Conservation (phyloP, 2,888 invertebrate genomes). For the Ramazzottius varieornatus region DNA sequence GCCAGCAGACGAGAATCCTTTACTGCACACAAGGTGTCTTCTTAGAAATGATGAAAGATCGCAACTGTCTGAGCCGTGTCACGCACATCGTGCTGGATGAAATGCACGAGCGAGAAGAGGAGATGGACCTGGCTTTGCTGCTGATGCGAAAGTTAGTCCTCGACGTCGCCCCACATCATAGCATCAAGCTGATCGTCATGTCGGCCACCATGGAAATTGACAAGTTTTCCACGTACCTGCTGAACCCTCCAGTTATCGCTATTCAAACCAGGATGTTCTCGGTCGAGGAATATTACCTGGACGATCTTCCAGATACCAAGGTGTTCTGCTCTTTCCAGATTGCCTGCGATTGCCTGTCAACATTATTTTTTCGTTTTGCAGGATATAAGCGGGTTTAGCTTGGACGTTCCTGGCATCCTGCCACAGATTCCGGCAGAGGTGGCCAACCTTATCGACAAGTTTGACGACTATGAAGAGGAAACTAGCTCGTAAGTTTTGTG, state of each 20-base stretch:
- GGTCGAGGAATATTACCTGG: conserved; percentile 20
- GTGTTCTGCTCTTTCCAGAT: conserved; percentile 9
- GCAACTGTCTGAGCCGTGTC: conserved; percentile 12
- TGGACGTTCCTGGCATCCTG: background rate
- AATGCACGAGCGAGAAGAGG: conserved; percentile 21
- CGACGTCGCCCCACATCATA: background rate
- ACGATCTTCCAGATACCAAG: conserved; percentile 17
- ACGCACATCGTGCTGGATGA: background rate
- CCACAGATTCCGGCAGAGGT: background rate
- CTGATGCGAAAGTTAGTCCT: conserved; percentile 18
- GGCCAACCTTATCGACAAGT: background rate
- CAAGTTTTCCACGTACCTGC: conserved; percentile 20
- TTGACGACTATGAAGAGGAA: background rate
- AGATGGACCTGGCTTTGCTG: conserved; percentile 21
- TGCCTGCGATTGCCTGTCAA: background rate
- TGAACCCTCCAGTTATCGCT: conserved; percentile 19
- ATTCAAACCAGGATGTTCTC: conserved; percentile 17
- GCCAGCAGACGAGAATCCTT: conserved; percentile 14
- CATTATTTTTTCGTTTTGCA: background rate
- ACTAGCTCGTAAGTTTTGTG: too few species aligned
- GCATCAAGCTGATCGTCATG: conserved; percentile 18
- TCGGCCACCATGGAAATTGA: conserved; percentile 22
- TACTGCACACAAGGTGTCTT: conserved; percentile 24
- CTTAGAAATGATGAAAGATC: conserved; percentile 19
- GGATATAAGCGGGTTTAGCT: background rate